Evolutionary conservation across 2,888 invertebrate species (phyloP), one percentile per base, ranked within the genome.

Genomic region (Cerceris ruficornis): DNA sequence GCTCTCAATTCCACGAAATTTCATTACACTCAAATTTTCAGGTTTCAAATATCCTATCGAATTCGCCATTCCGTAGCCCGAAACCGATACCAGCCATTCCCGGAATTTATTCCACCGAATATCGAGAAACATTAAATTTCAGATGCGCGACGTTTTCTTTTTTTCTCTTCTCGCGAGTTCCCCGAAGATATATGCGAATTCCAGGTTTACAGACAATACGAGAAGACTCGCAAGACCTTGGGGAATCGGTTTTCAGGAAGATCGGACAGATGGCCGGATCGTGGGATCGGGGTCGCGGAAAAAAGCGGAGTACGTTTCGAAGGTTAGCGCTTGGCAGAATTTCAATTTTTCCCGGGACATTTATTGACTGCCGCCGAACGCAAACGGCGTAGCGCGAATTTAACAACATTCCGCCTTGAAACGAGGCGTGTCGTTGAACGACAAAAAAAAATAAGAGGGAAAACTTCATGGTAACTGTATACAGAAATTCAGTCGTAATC

Each of bases 341-440:
- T 79, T 82, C 73, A 79, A 79, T 76, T 67, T 61, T 65, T 39
- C 46, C 55, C 66, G 58, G 60, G 75, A 82, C 79, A 54, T 71
- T 74, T 73, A 82, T 82, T 69, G 82, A 74, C 71, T 57, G 73
- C 62, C 46, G 71, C 59, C 65, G 60, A 67, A 46, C 15, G 15
- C 11, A 71, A 46, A 77, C 66, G 13, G 28, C 57, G 64, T 57
- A 58, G 42, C 28, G 64, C 58, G 59, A 77, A 66, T 70, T 69
- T 75, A 52, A 15, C n/a, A 46, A 43, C 52, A 42, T n/a, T 17
- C 49, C 43, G 46, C 43, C 14, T 17, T 28, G 17, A 64, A 55
- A 41, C 43, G n/a, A 13, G 39, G 11, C 28, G 28, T 28, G 4
- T 9, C 2, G 15, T 69, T 14, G 14, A 9, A 13, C 9, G 6